Conservation (phyloP, 1,140 invertebrate genomes). For the Drosophila truncata region DNA sequence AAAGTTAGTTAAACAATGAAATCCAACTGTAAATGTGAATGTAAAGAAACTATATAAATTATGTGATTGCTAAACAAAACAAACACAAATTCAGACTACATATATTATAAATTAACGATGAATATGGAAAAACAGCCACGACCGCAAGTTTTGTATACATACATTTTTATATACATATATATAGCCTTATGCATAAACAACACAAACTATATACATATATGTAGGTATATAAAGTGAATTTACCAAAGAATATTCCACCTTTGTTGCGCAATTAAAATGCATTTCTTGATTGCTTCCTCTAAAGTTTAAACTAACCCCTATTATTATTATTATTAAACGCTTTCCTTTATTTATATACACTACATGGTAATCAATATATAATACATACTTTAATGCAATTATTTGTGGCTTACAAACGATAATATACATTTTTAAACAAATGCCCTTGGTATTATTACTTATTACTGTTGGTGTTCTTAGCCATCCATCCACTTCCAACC, state of each 20-base stretch:
- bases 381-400: conserved; percentile 71
- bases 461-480: conserved; percentile 10
- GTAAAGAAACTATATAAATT: conserved; percentile 69
- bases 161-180: conserved; percentile 48
- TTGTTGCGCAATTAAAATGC: conserved; percentile 81
- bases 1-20: conserved; percentile 45
- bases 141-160: conserved; percentile 65
- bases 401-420: conserved; percentile 76
- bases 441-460: conserved; percentile 68
- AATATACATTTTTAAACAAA: conserved; percentile 85
- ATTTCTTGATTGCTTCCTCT: conserved; percentile 76
- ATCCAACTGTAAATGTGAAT: conserved; percentile 65
- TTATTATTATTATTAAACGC: conserved; percentile 62
- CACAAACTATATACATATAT: conserved; percentile 44
- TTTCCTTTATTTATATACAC: conserved; percentile 77
- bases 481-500: conserved; percentile 57
- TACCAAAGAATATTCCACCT: conserved; percentile 83
- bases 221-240: conserved; percentile 77
- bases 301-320: conserved; percentile 60
- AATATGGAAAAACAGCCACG: conserved; percentile 36
- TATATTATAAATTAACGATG: conserved; percentile 40
- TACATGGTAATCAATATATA: conserved; percentile 67
- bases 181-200: conserved; percentile 27
- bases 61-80: conserved; percentile 70
- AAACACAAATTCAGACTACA: conserved; percentile 35